Evolutionary conservation across 2,113 vertebrate species (phyloP).

Genomic region (Brienomyrus longianalis): DNA sequence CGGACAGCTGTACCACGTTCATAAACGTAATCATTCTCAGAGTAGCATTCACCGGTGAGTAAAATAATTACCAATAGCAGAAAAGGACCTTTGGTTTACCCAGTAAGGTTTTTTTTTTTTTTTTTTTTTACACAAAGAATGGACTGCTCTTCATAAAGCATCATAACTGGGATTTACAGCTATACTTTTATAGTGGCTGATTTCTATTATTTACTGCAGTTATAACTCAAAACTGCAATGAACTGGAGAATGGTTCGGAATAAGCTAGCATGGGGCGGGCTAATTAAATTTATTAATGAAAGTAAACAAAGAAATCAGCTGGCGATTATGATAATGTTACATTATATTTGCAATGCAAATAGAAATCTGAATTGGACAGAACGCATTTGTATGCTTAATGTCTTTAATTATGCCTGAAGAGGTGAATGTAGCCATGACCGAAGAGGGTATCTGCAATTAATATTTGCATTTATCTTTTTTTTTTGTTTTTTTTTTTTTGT

Average conservation of each 20-base stretch:
- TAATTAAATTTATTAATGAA: not conserved
- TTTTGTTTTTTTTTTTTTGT: not conserved
- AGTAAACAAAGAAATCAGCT: not conserved
- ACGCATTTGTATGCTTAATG: not conserved
- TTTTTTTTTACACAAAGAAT: too few relatives aligned
- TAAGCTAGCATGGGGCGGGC: not conserved
- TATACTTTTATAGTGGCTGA: not conserved
- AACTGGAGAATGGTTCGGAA: slow-evolving; percentile 21
- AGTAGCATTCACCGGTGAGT: not conserved
- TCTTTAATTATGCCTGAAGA: not conserved
- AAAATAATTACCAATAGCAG: not conserved
- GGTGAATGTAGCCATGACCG: not conserved
- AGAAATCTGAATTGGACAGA: not conserved
- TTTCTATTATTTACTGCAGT: slow-evolving; percentile 36
- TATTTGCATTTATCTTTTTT: not conserved
- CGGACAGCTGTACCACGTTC: not conserved
- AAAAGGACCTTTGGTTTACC: not conserved
- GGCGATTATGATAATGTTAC: not conserved
- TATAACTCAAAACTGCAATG: slow-evolving; percentile 27
- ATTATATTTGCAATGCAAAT: not conserved
- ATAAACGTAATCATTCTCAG: not conserved
- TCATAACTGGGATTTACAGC: slow-evolving; percentile 44
- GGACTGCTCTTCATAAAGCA: slow-evolving; percentile 33
- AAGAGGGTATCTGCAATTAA: not conserved
- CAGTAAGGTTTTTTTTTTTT: slow-evolving; percentile 28